Evolutionary conservation across 2,888 invertebrate species (phyloP), one percentile per base, ranked within the genome.

Genomic region (Chrysotoxum bicinctum): DNA sequence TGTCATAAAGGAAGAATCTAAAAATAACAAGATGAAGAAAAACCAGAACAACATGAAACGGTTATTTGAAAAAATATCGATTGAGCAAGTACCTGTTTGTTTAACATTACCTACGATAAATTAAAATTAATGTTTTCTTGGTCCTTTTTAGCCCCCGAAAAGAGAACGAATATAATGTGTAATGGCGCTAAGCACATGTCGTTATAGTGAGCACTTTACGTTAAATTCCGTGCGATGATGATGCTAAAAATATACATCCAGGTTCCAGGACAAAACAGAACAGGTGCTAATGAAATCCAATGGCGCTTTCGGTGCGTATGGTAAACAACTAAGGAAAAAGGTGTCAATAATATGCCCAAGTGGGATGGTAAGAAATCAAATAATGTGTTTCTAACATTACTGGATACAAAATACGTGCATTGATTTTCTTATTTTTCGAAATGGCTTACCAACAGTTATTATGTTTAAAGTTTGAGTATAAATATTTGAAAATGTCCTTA

Each of bases 131-230:
- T 54, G 37, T 52, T 62, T 43, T 37, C 62, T 70, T 74, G 62
- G 70, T 79, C 83, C 79, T 83, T 83, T 32, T 58, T 37, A 66
- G 66, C 50, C 43, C n/a, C 60, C 43, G 45, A 56, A 80, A 60
- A 12, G 37, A 26, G 62, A 62, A 62, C 12, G 32, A 40, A 43
- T 0, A 45, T 19, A 62, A 62, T 56, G 40, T 23, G 60, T 52
- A 85, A 81, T 81, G 85, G 85, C 85, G 85, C 81, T 81, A 73
- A 81, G 72, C 73, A 81, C 72, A 81, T 85, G 76, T 77, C 81
- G 69, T 85, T 76, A 73, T 45, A 26, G 32, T 80, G 58, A 70
- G 80, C 66, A 72, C 72, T 69, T 76, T 60, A 85, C 62, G 80
- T 77, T 69, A 78, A 68, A 48, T 66, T 66, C 23, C 35, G 35